phyloP scores from a whole-genome alignment of 2,888 invertebrate genomes.

The Ditula angustiorana region DNA sequence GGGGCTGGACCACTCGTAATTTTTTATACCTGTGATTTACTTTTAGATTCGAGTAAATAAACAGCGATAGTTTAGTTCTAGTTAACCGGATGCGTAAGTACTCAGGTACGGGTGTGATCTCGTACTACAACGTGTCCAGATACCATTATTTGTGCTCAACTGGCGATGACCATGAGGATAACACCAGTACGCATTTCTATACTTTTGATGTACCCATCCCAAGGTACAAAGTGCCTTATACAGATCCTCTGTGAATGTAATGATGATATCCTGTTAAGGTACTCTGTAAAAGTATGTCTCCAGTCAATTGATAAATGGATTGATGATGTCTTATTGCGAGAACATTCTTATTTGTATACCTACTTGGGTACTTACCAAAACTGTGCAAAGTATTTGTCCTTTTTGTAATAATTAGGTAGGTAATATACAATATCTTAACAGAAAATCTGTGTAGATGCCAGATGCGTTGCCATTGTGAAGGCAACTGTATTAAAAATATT shows the following conservation, averaged over 20 bases:
- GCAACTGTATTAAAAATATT: no score
- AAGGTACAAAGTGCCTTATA: slow-evolving; percentile 29
- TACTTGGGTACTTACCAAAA: not conserved
- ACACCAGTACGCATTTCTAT: slow-evolving; percentile 28
- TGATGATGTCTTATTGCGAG: slow-evolving; percentile 24
- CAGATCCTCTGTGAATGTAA: slow-evolving; percentile 18
- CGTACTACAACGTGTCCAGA: slow-evolving; percentile 8
- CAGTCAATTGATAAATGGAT: slow-evolving; percentile 37
- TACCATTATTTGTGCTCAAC: slow-evolving; percentile 5
- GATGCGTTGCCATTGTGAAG: no score
- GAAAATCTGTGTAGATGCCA: no score
- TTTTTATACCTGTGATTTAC: no score
- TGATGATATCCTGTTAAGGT: slow-evolving; percentile 30
- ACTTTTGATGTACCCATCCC: slow-evolving; percentile 12
- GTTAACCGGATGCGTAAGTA: slow-evolving; percentile 21
- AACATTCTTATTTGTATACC: slow-evolving; percentile 16
- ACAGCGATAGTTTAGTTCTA: not conserved
- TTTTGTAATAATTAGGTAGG: not conserved
- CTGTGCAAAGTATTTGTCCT: no score
- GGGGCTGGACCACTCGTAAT: no score
- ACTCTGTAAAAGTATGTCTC: slow-evolving; percentile 21
- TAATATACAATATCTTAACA: no score
- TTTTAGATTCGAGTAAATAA: no score
- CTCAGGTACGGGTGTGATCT: not conserved
- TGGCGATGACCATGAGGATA: slow-evolving; percentile 26